Percentiles rank a stretch among this genome's conserved stretches.
phyloP scores from a whole-genome alignment of 2,113 vertebrate species.

The Nothoprocta perdicaria region DNA sequence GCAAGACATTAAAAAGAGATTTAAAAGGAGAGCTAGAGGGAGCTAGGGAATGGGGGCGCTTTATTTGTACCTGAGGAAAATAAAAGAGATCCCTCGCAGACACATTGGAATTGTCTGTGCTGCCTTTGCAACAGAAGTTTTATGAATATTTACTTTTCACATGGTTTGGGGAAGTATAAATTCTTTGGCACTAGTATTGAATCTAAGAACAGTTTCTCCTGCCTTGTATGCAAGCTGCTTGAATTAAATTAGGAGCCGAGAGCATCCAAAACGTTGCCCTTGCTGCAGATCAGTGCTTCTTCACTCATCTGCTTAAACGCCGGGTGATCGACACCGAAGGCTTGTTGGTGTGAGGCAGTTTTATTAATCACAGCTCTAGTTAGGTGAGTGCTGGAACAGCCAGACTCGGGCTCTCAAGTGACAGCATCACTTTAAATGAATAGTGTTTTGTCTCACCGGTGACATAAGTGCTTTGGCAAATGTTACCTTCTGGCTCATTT shows the following conservation, averaged over 20 bases:
- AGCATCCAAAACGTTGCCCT: background rate
- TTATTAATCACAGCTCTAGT: rapidly evolving
- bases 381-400: background rate
- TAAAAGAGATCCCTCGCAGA: slow-evolving; percentile 54
- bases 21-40: slow-evolving; percentile 42
- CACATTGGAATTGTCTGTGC: slow-evolving; percentile 59
- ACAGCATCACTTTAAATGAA: background rate
- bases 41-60: slow-evolving; percentile 42
- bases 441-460: background rate
- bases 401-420: background rate
- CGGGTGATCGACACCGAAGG: background rate
- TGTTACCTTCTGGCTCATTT: background rate
- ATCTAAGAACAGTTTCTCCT: slow-evolving; percentile 6
- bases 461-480: background rate
- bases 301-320: background rate
- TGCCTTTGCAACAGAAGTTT: slow-evolving; percentile 47
- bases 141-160: slow-evolving; percentile 66
- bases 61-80: slow-evolving; percentile 64
- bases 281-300: background rate
- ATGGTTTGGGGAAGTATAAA: slow-evolving; percentile 36
- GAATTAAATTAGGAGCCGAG: background rate
- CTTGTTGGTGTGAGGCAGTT: background rate
- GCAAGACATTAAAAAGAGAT: slow-evolving; percentile 62
- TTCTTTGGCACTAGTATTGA: background rate
- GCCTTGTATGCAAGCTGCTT: background rate